Base-by-base conservation (phyloP, 2,113 vertebrate genomes). In the Tricholaema leucomelas region DNA sequence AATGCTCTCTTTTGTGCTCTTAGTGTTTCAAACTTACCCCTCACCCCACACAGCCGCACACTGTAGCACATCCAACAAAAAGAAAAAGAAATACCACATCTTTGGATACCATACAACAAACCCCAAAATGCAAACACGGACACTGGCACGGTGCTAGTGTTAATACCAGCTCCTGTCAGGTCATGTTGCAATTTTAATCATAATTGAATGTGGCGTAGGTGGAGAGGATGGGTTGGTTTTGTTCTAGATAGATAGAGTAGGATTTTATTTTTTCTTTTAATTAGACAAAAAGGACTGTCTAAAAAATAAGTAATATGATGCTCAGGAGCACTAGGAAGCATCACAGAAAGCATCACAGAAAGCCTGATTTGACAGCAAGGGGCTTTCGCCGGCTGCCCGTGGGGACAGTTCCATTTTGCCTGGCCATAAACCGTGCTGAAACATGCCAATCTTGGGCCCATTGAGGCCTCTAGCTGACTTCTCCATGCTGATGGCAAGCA, bases 171-270 rank as follows among this genome's bases (percentile, higher is more conserved):
- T 95, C 95, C 89, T 95, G 96, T 95, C 92, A 96, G 93, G 89
- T 95, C 96, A 95, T 94, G 93, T 95, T 95, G 87, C 94, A 95
- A 95, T 95, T 93, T 96, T 94, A 96, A 96, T 93, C 92, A 93
- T 96, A 94, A 96, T 92, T 96, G 91, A 95, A 94, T 85, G 84
- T 0, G 28, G 93, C 78, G 84, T 96, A 95, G 96, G 96, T 80
- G 89, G 92, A 80, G 85, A 87, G 72, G 87, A 92, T 10, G 15
- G 24, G 92, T 88, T 87, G 87, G 92, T 95, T 96, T 95, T 96
- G 81, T 85, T 94, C 80, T 82, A 91, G 94, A 82, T 82, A 91
- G 94, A 82, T 93, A 96, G 69, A 88, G 65, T 10, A 59, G 25
- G 42, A 18, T 7, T 85, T 73, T 58, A 81, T 91, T 59, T 55